Percentiles rank a stretch among this genome's conserved stretches.
phyloP scores from a whole-genome alignment of 2,888 invertebrate species.

The Aelia acuminata region DNA sequence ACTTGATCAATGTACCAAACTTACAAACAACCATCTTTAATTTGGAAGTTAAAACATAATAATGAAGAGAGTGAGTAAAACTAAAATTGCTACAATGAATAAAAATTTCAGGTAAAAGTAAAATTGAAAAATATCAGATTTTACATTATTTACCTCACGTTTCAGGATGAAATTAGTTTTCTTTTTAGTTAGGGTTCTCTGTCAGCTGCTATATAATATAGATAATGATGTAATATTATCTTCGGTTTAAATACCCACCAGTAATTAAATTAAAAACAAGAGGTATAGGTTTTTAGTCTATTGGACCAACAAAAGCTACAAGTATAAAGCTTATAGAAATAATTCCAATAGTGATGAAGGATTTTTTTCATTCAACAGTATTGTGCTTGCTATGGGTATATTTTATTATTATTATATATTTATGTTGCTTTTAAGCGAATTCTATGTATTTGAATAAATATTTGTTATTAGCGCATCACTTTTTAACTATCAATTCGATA shows the following conservation, averaged over 20 bases:
- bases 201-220: not conserved
- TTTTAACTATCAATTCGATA: not conserved
- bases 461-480: not conserved
- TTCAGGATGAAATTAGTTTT: not conserved
- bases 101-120: not conserved
- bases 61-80: not conserved
- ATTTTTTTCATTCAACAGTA: too few relatives aligned
- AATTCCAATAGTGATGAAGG: too few relatives aligned
- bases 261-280: not conserved
- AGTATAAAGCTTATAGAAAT: too few relatives aligned
- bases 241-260: too few relatives aligned
- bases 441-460: not conserved
- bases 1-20: not conserved
- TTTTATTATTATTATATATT: not conserved
- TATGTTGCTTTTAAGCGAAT: not conserved
- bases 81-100: not conserved
- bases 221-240: not conserved
- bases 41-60: not conserved
- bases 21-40: not conserved
- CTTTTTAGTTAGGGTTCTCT: not conserved
- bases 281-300: too few relatives aligned
- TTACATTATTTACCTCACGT: not conserved
- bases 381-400: not conserved
- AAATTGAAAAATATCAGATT: not conserved
- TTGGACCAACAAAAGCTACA: too few relatives aligned